These are phyloP conservation scores for Nanorana parkeri DNA, from an alignment of 2,113 vertebrate species.

Conservation along the genomic window DNA sequence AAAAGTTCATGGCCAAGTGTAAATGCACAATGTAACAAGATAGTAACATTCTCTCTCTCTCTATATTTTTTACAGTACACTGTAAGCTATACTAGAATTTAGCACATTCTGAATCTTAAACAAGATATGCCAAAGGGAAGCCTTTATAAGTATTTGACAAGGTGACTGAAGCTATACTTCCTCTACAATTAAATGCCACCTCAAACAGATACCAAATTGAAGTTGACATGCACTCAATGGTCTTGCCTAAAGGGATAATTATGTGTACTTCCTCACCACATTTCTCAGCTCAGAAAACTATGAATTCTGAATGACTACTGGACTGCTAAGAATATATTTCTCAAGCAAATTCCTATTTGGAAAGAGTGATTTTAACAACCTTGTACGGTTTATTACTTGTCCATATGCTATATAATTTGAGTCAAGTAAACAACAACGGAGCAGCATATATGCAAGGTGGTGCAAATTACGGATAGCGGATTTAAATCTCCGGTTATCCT, in stretches of 20 bases:
- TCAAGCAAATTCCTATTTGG: background rate
- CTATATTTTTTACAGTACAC: no score
- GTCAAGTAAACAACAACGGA: background rate
- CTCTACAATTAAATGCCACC: background rate
- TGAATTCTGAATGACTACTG: background rate
- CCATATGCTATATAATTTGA: slow-evolving; percentile 20
- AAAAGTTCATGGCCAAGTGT: no score
- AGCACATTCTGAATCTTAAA: no score
- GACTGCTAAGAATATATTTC: background rate
- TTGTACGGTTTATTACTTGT: background rate
- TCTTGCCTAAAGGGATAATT: slow-evolving; percentile 17
- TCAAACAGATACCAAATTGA: slow-evolving; percentile 1
- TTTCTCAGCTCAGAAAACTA: background rate
- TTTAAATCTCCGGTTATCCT: no score
- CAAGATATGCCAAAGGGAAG: no score
- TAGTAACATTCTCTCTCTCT: no score
- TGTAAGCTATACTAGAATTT: no score
- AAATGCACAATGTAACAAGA: no score
- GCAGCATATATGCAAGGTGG: background rate
- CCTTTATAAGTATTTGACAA: background rate
- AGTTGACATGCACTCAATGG: slow-evolving; percentile 5
- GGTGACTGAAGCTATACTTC: background rate
- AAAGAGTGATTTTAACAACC: background rate
- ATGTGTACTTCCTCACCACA: slow-evolving; percentile 1
- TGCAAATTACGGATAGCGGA: background rate